Percentiles rank a stretch among this genome's conserved stretches.
Conservation (phyloP, 1,140 invertebrate genomes). For the Prorops nasuta region DNA sequence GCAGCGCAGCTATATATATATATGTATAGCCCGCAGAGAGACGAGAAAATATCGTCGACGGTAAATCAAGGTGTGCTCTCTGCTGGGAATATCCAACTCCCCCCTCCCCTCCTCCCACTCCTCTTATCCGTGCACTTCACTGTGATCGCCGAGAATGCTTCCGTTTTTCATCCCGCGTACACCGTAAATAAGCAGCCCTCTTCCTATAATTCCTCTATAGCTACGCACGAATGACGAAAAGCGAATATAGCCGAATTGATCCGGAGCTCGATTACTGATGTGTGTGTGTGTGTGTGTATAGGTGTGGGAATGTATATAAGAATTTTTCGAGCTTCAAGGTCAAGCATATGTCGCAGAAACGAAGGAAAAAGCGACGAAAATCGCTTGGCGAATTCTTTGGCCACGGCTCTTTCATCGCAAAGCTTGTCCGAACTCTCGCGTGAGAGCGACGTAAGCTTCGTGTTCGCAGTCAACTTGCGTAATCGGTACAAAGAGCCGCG, state of each 20-base stretch:
- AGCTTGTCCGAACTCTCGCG: slow-evolving; percentile 37
- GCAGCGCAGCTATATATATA: too few species aligned
- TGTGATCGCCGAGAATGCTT: slow-evolving; percentile 14
- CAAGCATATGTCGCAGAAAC: not conserved
- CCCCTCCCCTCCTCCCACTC: too few species aligned
- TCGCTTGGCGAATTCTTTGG: slow-evolving; percentile 28
- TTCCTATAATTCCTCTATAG: too few species aligned
- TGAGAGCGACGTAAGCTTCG: slow-evolving; percentile 47
- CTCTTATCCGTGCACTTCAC: too few species aligned
- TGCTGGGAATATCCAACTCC: too few species aligned
- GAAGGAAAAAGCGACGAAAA: not conserved
- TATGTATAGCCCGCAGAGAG: slow-evolving; percentile 17
- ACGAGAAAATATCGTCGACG: slow-evolving; percentile 38
- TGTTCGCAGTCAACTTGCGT: slow-evolving; percentile 54
- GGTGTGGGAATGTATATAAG: too few species aligned
- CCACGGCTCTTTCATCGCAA: slow-evolving; percentile 28
- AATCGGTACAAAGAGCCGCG: slow-evolving; percentile 42
- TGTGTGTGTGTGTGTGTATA: too few species aligned
- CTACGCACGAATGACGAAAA: too few species aligned
- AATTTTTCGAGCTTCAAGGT: too few species aligned
- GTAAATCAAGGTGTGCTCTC: slow-evolving; percentile 38
- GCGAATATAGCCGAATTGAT: too few species aligned
- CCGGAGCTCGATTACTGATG: too few species aligned
- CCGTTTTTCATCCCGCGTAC: slow-evolving; percentile 33
- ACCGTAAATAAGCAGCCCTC: slow-evolving; percentile 26